Evolutionary conservation across 2,797 vertebrate genomes (phyloP).

Genomic region (Salarias fasciatus): DNA sequence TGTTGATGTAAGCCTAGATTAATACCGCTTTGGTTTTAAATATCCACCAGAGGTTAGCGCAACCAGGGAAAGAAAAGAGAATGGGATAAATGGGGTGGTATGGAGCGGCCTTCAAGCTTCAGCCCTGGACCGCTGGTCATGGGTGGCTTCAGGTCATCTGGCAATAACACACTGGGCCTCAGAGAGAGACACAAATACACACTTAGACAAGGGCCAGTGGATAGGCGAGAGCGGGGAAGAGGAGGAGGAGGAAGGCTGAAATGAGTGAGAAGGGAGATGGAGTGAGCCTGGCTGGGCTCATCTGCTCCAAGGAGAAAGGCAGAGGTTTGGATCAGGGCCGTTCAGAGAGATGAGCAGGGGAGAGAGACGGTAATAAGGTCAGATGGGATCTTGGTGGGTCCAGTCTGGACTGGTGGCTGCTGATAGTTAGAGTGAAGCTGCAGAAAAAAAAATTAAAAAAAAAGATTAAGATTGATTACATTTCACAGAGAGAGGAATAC

Average conservation of each 20-base stretch:
- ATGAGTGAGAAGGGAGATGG: constrained; percentile 12
- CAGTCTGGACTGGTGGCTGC: constrained; percentile 12
- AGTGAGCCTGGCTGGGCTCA: constrained; percentile 15
- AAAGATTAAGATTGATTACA: not conserved
- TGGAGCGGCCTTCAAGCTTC: constrained; percentile 58
- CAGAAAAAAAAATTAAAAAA: not conserved
- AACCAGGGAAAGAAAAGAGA: constrained; percentile 22
- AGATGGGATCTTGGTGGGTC: constrained; percentile 19
- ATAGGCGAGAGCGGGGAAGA: constrained; percentile 29
- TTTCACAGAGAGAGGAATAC: not conserved
- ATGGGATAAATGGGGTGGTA: constrained; percentile 15
- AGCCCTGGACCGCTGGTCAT: constrained; percentile 56
- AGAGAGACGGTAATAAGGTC: constrained; percentile 25
- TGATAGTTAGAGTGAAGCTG: not conserved
- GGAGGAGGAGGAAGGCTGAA: not conserved
- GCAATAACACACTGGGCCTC: constrained; percentile 63
- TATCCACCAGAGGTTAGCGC: not conserved
- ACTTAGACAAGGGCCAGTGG: constrained; percentile 69
- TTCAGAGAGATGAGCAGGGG: constrained; percentile 26
- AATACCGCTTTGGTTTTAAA: constrained; percentile 3
- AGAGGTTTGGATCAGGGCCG: constrained; percentile 39
- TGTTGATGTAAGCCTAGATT: not conserved
- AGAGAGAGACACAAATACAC: constrained; percentile 58
- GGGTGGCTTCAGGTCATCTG: constrained; percentile 68
- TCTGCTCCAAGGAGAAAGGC: constrained; percentile 34